Base-by-base conservation (phyloP, 2,113 vertebrate genomes). In the Solenodon paradoxus region DNA sequence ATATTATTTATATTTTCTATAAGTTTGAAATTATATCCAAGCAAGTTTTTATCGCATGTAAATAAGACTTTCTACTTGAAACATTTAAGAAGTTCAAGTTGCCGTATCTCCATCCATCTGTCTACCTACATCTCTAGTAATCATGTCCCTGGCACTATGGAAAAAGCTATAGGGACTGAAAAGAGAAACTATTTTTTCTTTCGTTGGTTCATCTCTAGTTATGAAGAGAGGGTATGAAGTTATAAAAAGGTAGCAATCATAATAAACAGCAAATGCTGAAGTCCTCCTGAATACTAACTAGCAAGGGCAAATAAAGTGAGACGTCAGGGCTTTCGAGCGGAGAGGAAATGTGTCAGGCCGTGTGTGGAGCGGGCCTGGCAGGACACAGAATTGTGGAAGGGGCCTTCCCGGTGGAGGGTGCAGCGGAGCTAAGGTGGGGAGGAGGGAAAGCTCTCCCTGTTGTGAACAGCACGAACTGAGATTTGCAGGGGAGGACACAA, bases 181-280 rank as follows among this genome's bases (percentile, higher is more conserved):
- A 79, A 72, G 74, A 82, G n/a, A 88, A 94, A 77, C 61, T 42
- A 26, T 53, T 64, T 87, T 72, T 75, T 90, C 53, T 87, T 88
- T 83, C 79, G 92, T n/a, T 53, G 49, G 10, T 84, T 83, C 63
- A n/a, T 89, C 91, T 95, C 69, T 87, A 78, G 53, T 72, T 95
- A 69, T 92, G 38, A 95, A 68, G 35, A 80, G 32, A 89, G n/a
- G 51, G 75, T 2, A 69, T 49, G 71, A 93, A 69, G 55, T 88
- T 47, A 47, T 51, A 47, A 85, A 84, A 69, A 84, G n/a, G 82
- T 19, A 22, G 13, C 96, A 94, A 86, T 88, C 72, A 79, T 83
- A 79, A 71, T 57, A 71, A 90, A 22, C 59, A 82, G 53, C 85
- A 75, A 95, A 75, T 71, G 32, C 74, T 55, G 69, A 93, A 61